These are phyloP conservation scores for Parnassius mnemosyne DNA, from an alignment of 2,888 invertebrate genomes.

Conservation along the genomic window DNA sequence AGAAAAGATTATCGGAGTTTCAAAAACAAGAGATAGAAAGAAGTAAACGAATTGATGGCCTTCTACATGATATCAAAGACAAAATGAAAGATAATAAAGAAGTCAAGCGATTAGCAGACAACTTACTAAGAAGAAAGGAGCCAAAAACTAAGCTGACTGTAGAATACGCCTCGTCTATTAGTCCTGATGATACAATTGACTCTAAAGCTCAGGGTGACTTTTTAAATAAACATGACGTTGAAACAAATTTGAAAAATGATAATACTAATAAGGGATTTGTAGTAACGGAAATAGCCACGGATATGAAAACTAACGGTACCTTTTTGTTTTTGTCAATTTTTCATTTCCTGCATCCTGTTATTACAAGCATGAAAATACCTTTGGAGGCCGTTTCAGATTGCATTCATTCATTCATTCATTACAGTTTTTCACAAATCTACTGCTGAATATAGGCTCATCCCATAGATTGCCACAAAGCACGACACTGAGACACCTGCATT, in stretches of 20 bases:
- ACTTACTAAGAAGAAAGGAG: constrained; percentile 58
- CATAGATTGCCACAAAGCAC: no score
- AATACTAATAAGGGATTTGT: neutral
- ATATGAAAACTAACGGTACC: constrained; percentile 15
- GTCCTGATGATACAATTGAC: constrained; percentile 40
- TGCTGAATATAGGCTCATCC: no score
- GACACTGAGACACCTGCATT: no score
- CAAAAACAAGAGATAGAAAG: constrained; percentile 51
- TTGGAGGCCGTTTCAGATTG: no score
- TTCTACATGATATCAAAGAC: constrained; percentile 65
- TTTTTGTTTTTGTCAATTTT: neutral
- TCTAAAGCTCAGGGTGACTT: constrained; percentile 58
- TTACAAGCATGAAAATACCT: no score
- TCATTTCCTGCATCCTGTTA: no score
- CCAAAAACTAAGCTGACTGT: constrained; percentile 40
- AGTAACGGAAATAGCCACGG: constrained; percentile 2
- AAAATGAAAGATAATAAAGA: constrained; percentile 73
- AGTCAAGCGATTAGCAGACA: constrained; percentile 63
- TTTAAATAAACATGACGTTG: constrained; percentile 26
- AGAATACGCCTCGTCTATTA: constrained; percentile 8
- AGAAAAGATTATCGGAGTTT: constrained; percentile 44
- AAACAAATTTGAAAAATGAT: neutral
- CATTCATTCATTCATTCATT: no score
- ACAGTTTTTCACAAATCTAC: no score
- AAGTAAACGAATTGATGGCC: constrained; percentile 56